Conservation (phyloP, 2,113 vertebrate genomes). For the Laterallus jamaicensis region DNA sequence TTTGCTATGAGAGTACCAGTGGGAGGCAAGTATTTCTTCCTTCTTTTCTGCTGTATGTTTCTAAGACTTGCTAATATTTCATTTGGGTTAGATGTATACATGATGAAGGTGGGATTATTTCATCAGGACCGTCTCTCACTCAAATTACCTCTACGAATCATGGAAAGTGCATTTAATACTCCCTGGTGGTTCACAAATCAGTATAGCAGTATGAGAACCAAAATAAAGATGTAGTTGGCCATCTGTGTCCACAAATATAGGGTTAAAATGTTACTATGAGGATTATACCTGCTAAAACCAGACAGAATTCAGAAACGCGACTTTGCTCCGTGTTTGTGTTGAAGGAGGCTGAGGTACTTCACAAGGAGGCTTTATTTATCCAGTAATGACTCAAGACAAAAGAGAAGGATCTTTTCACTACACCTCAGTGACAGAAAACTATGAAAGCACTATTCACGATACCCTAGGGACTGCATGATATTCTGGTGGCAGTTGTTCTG, state of each 20-base stretch:
- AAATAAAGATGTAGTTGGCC: not conserved
- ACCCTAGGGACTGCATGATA: not conserved
- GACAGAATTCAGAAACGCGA: not conserved
- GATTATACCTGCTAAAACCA: not conserved
- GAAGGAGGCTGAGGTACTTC: not conserved
- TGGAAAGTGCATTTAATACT: not conserved
- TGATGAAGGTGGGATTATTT: not conserved
- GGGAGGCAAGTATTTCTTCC: not conserved
- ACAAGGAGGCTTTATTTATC: not conserved
- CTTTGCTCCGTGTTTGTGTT: not conserved
- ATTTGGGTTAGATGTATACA: not conserved
- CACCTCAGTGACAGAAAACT: not conserved
- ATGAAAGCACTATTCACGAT: constrained; percentile 20
- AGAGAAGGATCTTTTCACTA: constrained; percentile 1
- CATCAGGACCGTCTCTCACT: not conserved
- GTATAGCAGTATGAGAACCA: not conserved
- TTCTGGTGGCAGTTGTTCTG: not conserved
- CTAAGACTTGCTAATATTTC: not conserved
- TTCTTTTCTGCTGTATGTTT: not conserved
- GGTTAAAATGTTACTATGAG: not conserved
- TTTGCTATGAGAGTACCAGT: fast-evolving
- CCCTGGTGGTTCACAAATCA: not conserved
- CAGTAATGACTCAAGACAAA: not conserved
- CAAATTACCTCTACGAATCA: not conserved
- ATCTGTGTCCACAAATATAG: not conserved